Evolutionary conservation across 2,888 invertebrate species (phyloP).

Genomic region (Calameuta pallipes): DNA sequence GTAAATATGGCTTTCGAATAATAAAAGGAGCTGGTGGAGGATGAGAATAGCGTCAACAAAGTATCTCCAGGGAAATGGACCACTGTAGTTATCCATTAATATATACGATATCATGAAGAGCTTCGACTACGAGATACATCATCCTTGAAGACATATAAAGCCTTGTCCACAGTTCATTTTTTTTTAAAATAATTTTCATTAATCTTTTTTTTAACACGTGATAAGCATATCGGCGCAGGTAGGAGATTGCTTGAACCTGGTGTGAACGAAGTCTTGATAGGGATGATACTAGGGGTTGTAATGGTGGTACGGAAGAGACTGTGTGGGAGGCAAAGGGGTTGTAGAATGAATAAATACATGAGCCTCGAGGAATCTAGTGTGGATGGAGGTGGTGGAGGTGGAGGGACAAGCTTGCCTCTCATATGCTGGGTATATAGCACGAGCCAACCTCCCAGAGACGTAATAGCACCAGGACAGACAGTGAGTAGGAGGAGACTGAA

Average conservation of each 20-base stretch:
- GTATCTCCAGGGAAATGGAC: not conserved
- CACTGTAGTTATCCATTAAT: not conserved
- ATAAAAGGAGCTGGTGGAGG: constrained; percentile 1
- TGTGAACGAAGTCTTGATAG: constrained; percentile 19
- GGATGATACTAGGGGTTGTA: constrained; percentile 4
- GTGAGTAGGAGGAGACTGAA: not conserved
- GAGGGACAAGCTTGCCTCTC: constrained; percentile 50
- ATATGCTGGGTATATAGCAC: constrained; percentile 48
- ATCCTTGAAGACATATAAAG: not conserved
- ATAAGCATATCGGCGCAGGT: not conserved
- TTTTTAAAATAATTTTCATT: not conserved
- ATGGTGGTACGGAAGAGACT: not conserved
- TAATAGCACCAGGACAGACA: constrained; percentile 55
- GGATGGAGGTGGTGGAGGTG: constrained; percentile 23
- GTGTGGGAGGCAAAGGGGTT: not conserved
- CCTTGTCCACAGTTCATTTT: not conserved
- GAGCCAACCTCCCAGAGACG: constrained; percentile 43
- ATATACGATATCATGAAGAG: not conserved
- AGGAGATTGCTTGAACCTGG: not conserved
- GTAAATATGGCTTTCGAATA: constrained; percentile 60
- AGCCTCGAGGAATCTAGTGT: not conserved
- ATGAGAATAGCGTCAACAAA: not conserved
- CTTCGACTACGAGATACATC: not conserved
- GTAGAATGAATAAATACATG: not conserved
- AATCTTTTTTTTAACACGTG: not conserved